phyloP scores from a whole-genome alignment of 2,113 vertebrate genomes.

The Eurystomus gularis region DNA sequence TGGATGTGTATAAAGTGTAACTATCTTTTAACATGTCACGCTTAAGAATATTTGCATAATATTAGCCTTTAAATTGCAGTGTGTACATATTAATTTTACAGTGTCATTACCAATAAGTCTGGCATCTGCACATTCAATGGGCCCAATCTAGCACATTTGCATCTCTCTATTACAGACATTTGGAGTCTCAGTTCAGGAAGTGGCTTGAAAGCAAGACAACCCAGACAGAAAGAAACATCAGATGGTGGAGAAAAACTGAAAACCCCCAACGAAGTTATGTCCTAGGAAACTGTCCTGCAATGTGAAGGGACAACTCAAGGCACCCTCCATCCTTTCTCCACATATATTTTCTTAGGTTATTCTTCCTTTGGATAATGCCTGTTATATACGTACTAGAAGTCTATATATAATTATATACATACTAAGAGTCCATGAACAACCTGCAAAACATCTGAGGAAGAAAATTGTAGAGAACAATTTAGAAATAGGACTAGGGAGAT shows the following conservation, averaged over 20 bases:
- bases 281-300: neutral
- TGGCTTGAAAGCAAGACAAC: neutral
- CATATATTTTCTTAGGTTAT: neutral
- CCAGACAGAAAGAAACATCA: neutral
- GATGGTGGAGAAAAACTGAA: neutral
- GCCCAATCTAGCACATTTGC: neutral
- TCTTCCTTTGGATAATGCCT: neutral
- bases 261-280: neutral
- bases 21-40: slow-evolving; percentile 11
- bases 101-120: neutral
- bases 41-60: slow-evolving; percentile 53
- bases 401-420: neutral
- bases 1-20: slow-evolving; percentile 45
- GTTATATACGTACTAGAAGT: neutral
- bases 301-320: neutral
- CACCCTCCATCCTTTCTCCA: neutral
- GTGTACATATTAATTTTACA: slow-evolving; percentile 19
- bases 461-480: neutral
- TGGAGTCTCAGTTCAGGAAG: neutral
- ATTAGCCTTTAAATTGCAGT: slow-evolving; percentile 26
- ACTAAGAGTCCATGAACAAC: neutral
- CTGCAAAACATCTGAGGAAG: neutral
- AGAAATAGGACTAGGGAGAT: neutral
- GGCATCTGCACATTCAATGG: neutral
- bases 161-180: neutral